These are phyloP conservation scores for Ormyrus thymus DNA, from an alignment of 2,888 invertebrate genomes.

Conservation along the genomic window DNA sequence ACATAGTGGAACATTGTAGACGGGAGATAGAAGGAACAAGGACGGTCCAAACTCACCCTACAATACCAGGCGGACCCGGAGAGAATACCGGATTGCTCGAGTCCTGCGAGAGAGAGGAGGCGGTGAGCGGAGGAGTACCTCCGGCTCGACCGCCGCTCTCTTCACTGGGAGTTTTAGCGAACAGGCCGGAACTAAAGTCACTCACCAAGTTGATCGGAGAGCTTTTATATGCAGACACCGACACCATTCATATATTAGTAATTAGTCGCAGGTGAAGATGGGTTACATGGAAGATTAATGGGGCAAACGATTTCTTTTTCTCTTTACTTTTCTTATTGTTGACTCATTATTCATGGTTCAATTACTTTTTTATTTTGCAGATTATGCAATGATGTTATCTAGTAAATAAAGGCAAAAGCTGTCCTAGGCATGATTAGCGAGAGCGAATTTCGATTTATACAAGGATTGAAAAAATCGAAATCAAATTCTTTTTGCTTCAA, in stretches of 20 bases:
- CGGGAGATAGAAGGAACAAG: constrained; percentile 21
- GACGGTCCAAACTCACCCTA: constrained; percentile 70
- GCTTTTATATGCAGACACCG: constrained; percentile 75
- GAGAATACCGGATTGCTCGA: constrained; percentile 72
- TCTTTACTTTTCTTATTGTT: constrained; percentile 4
- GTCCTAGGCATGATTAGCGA: constrained; percentile 46
- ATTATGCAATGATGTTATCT: constrained; percentile 18
- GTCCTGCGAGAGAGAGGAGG: constrained; percentile 74
- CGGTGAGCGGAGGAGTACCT: constrained; percentile 81
- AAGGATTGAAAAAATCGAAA: constrained; percentile 11
- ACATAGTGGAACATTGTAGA: constrained; percentile 26
- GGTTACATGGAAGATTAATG: constrained; percentile 14
- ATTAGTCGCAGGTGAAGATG: constrained; percentile 57
- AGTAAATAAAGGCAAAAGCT: constrained; percentile 44
- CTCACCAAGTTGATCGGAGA: constrained; percentile 95
- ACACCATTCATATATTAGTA: constrained; percentile 67
- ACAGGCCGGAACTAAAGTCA: constrained; percentile 96
- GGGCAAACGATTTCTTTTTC: constrained; percentile 25
- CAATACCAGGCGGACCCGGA: constrained; percentile 71
- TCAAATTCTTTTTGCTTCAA: constrained; percentile 12
- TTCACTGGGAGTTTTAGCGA: constrained; percentile 95
- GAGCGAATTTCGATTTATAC: constrained; percentile 32
- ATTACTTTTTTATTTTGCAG: constrained; percentile 24
- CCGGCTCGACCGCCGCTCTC: constrained; percentile 83
- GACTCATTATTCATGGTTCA: neutral